Conservation (phyloP, 2,113 vertebrate genomes). For the Procapra przewalskii region DNA sequence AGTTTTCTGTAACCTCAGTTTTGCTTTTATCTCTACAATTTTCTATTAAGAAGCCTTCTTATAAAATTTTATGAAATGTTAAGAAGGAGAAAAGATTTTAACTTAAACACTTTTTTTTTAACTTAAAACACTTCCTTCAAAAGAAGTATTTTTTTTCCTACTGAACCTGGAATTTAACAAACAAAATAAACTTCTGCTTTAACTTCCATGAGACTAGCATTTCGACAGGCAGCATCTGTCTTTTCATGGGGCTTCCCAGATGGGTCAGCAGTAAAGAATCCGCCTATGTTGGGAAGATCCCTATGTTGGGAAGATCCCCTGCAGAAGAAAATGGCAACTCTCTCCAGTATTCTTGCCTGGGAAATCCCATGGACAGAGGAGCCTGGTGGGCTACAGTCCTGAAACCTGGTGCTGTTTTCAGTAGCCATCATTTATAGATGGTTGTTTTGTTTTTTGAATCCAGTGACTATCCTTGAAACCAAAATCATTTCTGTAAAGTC, state of each 20-base stretch:
- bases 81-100: not conserved
- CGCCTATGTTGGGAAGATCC: too few relatives aligned
- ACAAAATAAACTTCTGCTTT: not conserved
- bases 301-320: not conserved
- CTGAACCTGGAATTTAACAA: conserved; percentile 2
- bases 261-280: not conserved
- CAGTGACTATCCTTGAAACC: not conserved
- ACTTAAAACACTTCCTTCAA: not conserved
- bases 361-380: not conserved
- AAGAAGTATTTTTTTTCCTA: not conserved
- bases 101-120: not conserved
- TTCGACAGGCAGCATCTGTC: not conserved
- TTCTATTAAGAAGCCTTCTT: not conserved
- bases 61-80: not conserved
- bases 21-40: not conserved
- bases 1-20: not conserved
- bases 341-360: not conserved
- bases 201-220: not conserved
- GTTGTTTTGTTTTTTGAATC: conserved; percentile 10
- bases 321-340: not conserved
- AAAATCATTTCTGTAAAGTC: not conserved
- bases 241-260: not conserved
- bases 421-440: not conserved
- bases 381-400: not conserved
- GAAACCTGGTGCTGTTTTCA: not conserved